A percentile compares a stretch with the other conserved stretches of the same genome.
Conservation (phyloP, 2,888 invertebrate genomes). For the Agonopterix alstromeriana region DNA sequence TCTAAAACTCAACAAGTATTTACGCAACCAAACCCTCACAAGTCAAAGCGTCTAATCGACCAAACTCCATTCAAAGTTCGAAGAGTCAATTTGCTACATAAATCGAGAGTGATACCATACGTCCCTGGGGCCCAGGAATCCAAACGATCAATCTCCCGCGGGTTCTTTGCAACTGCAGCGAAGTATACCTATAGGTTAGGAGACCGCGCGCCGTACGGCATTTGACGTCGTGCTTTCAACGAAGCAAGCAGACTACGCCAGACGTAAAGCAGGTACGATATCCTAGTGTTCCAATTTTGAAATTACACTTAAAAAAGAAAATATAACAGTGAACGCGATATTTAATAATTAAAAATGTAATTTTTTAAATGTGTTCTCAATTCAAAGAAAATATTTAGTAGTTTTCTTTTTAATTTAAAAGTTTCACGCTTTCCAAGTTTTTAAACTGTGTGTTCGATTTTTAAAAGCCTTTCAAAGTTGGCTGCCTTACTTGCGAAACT, state of each 20-base stretch:
- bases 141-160: slow-evolving; percentile 43
- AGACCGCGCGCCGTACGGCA: slow-evolving; percentile 28
- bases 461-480: too few relatives aligned
- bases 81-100: slow-evolving; percentile 31
- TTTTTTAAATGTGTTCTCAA: not conserved
- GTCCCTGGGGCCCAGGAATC: slow-evolving; percentile 15
- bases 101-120: slow-evolving; percentile 29
- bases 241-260: not conserved
- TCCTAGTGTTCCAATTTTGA: slow-evolving; percentile 1
- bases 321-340: not conserved
- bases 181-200: slow-evolving; percentile 13
- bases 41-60: slow-evolving; percentile 8
- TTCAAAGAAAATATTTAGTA: not conserved
- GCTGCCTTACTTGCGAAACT: too few relatives aligned
- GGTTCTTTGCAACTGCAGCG: slow-evolving; percentile 49
- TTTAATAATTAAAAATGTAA: not conserved
- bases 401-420: not conserved
- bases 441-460: not conserved
- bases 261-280: not conserved
- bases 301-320: slow-evolving; percentile 4
- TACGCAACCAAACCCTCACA: not conserved
- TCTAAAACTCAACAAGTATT: too few relatives aligned
- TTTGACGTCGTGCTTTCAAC: slow-evolving; percentile 6
- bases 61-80: slow-evolving; percentile 22
- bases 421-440: not conserved